These are phyloP conservation scores for Myrmecobius fasciatus DNA, from an alignment of 2,113 vertebrate genomes.

Conservation along the genomic window DNA sequence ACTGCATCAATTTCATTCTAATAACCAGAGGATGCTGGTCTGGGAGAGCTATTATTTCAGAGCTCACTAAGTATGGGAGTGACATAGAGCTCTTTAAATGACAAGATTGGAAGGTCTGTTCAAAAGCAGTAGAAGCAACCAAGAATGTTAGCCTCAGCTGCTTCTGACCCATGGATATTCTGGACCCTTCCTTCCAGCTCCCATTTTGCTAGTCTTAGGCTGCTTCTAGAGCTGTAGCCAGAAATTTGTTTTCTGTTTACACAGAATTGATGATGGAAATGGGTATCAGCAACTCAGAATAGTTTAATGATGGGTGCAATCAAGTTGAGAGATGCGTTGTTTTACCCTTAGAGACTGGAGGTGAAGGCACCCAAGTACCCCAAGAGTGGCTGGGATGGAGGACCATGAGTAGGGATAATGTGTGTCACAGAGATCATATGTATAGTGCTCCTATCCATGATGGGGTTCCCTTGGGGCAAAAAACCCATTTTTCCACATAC, in stretches of 20 bases:
- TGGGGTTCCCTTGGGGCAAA: not conserved
- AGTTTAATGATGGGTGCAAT: not conserved
- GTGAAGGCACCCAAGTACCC: not conserved
- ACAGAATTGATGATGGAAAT: not conserved
- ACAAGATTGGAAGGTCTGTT: not conserved
- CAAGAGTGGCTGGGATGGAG: not conserved
- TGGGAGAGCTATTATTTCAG: not conserved
- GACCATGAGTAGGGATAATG: not conserved
- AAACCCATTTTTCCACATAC: not conserved
- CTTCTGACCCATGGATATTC: not conserved
- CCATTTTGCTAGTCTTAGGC: not conserved
- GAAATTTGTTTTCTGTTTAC: not conserved
- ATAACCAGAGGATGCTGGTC: not conserved
- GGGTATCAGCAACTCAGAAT: not conserved
- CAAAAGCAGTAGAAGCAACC: not conserved
- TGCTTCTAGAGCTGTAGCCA: not conserved
- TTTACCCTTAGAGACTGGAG: not conserved
- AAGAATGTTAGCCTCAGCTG: not conserved
- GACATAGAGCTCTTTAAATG: not conserved
- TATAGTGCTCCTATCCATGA: not conserved
- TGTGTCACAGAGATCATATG: not conserved
- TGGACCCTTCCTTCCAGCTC: not conserved
- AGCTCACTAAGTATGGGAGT: not conserved
- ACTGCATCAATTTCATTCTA: not conserved
- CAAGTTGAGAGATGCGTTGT: not conserved